These are phyloP conservation scores for Aselliscus stoliczkanus DNA, from an alignment of 2,797 vertebrate species.

Conservation along the genomic window DNA sequence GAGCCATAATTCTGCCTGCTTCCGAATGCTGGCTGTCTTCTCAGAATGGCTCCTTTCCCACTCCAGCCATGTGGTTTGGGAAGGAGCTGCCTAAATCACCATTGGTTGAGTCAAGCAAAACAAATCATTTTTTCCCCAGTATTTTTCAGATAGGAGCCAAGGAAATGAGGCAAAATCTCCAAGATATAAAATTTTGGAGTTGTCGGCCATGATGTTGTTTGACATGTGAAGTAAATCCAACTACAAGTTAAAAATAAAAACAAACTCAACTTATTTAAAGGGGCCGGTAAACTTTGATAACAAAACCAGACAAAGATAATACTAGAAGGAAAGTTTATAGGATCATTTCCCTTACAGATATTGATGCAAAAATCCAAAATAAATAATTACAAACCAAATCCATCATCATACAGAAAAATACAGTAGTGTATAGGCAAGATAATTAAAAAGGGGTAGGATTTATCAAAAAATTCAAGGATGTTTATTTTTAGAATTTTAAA, in stretches of 20 bases:
- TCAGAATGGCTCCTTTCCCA: neutral
- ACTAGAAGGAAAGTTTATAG: neutral
- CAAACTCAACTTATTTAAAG: neutral
- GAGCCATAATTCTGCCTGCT: neutral
- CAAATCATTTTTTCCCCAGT: neutral
- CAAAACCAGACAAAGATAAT: neutral
- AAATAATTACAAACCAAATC: neutral
- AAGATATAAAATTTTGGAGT: neutral
- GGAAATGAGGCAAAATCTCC: neutral
- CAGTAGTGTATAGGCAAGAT: neutral
- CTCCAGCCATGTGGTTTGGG: neutral
- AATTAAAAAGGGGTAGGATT: neutral
- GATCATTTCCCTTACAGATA: neutral
- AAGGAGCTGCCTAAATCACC: neutral
- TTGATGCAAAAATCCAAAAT: neutral
- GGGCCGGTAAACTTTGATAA: neutral
- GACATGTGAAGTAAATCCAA: neutral
- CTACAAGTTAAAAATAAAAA: neutral
- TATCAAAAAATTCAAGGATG: neutral
- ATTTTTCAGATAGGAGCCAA: slow-evolving; percentile 11
- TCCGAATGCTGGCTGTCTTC: neutral
- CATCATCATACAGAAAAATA: neutral
- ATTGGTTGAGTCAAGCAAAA: neutral
- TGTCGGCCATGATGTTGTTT: neutral
- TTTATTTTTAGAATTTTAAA: no score